Conservation (phyloP, 2,113 vertebrate species). For the Colius striatus region DNA sequence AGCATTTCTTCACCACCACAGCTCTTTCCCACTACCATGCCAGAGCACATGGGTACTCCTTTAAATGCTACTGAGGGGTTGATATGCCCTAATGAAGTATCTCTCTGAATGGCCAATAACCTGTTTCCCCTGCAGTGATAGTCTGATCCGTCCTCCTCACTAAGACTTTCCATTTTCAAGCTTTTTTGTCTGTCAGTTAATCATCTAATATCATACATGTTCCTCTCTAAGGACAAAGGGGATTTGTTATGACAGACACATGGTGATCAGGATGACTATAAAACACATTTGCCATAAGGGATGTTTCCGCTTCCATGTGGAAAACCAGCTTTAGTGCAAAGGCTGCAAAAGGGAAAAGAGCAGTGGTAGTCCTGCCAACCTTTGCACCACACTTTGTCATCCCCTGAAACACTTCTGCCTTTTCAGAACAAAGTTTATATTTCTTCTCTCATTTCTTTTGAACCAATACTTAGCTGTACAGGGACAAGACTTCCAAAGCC, state of each 20-base stretch:
- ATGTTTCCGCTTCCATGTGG: not conserved
- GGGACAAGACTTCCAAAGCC: not conserved
- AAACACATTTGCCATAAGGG: not conserved
- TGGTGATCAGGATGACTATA: not conserved
- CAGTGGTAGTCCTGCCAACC: not conserved
- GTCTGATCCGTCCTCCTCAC: not conserved
- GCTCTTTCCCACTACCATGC: too few relatives aligned
- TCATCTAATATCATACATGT: not conserved
- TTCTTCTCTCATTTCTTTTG: not conserved
- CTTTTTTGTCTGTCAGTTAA: constrained; percentile 16
- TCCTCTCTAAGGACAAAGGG: not conserved
- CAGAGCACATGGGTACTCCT: not conserved
- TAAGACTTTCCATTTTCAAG: not conserved
- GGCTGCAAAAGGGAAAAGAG: not conserved
- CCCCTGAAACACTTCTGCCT: not conserved
- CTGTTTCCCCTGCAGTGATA: not conserved
- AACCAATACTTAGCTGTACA: too few relatives aligned
- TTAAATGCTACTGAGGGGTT: not conserved
- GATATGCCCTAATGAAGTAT: not conserved
- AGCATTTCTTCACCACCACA: too few relatives aligned
- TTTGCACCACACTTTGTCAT: not conserved
- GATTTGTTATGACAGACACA: not conserved
- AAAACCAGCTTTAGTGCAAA: not conserved
- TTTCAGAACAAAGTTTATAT: not conserved
- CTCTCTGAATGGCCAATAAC: not conserved